Evolutionary conservation across 2,113 vertebrate species (phyloP).

Genomic region (Barbus barbus): DNA sequence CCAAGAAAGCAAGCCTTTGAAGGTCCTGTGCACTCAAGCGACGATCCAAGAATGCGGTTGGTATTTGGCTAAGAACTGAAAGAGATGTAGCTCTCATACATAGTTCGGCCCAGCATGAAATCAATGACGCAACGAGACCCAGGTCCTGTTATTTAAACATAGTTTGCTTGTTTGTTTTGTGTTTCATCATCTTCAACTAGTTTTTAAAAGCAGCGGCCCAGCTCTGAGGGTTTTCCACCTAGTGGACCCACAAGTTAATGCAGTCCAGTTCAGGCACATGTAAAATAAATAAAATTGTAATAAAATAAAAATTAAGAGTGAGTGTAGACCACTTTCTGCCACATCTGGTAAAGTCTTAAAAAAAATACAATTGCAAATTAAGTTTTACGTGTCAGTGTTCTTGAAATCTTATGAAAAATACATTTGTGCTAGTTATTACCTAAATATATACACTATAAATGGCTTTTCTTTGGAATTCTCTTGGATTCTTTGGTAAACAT

Average conservation of each 20-base stretch:
- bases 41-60: too few species aligned
- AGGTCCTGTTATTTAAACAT: too few species aligned
- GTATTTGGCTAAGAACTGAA: too few species aligned
- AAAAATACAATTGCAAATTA: too few species aligned
- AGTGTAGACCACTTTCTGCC: too few species aligned
- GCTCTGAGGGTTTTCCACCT: background rate
- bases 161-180: too few species aligned
- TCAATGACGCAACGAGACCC: too few species aligned
- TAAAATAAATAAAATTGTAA: background rate
- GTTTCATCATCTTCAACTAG: background rate
- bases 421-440: background rate
- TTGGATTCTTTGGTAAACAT: too few species aligned
- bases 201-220: too few species aligned
- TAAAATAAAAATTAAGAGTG: background rate
- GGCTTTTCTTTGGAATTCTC: background rate
- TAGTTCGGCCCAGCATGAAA: background rate
- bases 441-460: background rate
- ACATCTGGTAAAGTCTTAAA: too few species aligned
- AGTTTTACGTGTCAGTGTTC: background rate
- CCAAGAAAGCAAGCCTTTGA: constrained; percentile 44
- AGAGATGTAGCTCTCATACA: too few species aligned
- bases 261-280: background rate
- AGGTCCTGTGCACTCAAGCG: too few species aligned
- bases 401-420: background rate
- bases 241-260: background rate